phyloP scores from a whole-genome alignment of 2,113 vertebrate genomes.

The Crotalus viridis region DNA sequence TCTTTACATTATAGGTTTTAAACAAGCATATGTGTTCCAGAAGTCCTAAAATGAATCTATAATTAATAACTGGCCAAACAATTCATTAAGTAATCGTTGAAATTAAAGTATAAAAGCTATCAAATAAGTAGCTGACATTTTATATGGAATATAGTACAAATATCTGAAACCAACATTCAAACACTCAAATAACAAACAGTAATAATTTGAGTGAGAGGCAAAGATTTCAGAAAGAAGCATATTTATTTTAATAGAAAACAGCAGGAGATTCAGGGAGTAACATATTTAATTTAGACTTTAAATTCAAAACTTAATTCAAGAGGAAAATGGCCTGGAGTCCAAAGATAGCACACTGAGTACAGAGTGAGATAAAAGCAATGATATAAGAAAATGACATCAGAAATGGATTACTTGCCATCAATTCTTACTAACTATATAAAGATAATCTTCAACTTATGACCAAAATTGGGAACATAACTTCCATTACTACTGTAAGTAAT shows the following conservation, averaged over 20 bases:
- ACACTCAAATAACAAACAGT: neutral
- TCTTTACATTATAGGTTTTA: neutral
- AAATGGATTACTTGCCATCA: neutral
- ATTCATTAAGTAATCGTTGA: neutral
- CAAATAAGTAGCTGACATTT: neutral
- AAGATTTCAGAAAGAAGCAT: neutral
- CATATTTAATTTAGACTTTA: neutral
- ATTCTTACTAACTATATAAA: neutral
- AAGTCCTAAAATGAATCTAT: neutral
- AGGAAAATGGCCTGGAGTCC: neutral
- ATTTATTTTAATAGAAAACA: neutral
- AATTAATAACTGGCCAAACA: neutral
- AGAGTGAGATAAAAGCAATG: neutral
- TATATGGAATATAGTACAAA: neutral
- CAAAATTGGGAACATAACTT: neutral
- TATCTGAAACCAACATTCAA: neutral
- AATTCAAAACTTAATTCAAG: neutral
- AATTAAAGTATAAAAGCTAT: neutral
- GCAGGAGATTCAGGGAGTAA: neutral
- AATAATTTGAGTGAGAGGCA: neutral
- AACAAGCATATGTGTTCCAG: neutral
- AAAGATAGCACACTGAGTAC: neutral
- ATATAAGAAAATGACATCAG: neutral
- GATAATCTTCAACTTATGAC: neutral
- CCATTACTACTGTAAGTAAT: neutral